Conservation (phyloP, 2,113 vertebrate species). For the Callithrix jacchus region DNA sequence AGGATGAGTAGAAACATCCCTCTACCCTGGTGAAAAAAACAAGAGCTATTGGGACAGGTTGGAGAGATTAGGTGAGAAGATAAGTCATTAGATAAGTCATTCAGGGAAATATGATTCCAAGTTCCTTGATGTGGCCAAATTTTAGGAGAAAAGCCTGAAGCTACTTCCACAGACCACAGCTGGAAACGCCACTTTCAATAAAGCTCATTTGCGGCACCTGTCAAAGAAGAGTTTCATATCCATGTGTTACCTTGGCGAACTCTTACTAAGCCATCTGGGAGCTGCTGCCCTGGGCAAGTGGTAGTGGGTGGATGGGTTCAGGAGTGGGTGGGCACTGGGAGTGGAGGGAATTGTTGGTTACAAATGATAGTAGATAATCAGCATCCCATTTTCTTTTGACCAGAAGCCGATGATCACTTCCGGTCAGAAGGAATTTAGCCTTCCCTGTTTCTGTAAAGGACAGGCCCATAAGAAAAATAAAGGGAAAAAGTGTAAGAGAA, state of each 20-base stretch:
- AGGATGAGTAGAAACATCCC: neutral
- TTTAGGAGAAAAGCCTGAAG: neutral
- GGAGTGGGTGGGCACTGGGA: neutral
- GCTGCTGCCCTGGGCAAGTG: neutral
- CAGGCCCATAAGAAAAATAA: neutral
- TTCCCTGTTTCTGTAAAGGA: constrained; percentile 25
- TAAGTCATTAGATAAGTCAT: neutral
- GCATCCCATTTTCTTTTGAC: neutral
- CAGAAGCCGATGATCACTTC: neutral
- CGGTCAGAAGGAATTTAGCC: neutral
- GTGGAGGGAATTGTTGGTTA: neutral
- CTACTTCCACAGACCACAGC: neutral
- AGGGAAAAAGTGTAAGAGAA: neutral
- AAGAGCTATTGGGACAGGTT: neutral
- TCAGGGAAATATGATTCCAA: neutral
- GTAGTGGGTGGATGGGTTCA: constrained; percentile 3
- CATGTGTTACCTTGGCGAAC: neutral
- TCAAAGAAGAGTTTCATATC: neutral
- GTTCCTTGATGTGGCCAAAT: neutral
- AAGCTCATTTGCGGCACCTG: neutral
- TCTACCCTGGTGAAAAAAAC: neutral
- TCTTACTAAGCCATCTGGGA: neutral
- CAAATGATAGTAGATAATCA: neutral
- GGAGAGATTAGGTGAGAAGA: neutral
- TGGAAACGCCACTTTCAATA: neutral